Conservation (phyloP, 2,797 vertebrate species). For the Acrossocheilus wenchowensis region DNA sequence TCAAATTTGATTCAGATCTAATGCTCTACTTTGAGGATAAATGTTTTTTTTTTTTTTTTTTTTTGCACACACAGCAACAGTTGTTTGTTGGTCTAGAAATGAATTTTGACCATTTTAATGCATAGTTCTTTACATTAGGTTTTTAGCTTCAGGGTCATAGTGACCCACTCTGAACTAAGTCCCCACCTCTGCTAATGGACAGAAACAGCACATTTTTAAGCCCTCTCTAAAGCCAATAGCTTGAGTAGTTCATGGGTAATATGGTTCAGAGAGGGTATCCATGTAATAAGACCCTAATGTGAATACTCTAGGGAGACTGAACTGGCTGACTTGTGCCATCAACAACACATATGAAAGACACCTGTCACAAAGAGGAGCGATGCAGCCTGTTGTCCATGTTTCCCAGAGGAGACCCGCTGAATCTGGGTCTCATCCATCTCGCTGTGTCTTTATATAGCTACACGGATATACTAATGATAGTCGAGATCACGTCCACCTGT, state of each 20-base stretch:
- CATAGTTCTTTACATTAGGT: background rate
- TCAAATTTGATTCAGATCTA: background rate
- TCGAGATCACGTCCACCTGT: background rate
- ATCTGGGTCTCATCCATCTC: slow-evolving; percentile 28
- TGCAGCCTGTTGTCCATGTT: slow-evolving; percentile 13
- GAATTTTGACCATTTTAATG: background rate
- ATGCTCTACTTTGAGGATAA: background rate
- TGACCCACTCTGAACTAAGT: slow-evolving; percentile 4
- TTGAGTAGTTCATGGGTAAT: slow-evolving; percentile 7
- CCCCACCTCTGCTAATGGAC: slow-evolving; percentile 37
- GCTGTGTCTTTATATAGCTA: background rate
- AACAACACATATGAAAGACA: slow-evolving; percentile 51
- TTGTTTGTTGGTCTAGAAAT: background rate
- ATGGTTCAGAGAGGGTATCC: background rate
- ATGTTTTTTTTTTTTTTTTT: background rate
- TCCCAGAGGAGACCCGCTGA: slow-evolving; percentile 13
- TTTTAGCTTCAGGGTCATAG: slow-evolving; percentile 7
- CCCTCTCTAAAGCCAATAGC: slow-evolving; percentile 16
- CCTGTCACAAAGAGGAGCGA: slow-evolving; percentile 40
- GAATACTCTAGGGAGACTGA: slow-evolving; percentile 37
- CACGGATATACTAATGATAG: background rate
- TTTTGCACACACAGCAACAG: too few relatives aligned
- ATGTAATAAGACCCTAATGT: slow-evolving; percentile 58
- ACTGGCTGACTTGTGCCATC: slow-evolving; percentile 59
- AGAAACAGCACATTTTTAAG: slow-evolving; percentile 28